Base-by-base conservation (phyloP, 2,113 vertebrate species). In the Sturnira hondurensis region DNA sequence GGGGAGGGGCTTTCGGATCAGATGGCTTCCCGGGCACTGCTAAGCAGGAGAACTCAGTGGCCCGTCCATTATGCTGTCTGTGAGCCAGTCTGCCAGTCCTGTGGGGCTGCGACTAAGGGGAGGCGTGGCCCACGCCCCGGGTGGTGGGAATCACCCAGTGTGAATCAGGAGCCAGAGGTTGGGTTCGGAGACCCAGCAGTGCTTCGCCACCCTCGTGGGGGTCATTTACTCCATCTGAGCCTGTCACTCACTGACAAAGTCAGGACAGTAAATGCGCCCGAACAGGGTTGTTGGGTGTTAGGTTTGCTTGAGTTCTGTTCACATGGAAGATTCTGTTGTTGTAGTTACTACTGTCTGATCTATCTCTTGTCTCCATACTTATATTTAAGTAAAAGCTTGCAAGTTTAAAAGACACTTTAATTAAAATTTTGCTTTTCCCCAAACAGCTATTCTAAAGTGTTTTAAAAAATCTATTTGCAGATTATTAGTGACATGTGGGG, bases 401-500 rank as follows among this genome's bases (percentile, higher is more conserved):
- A 96, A 92, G 86, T 84, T 45, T 94, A 86, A 71, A 91, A 97
- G 67, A 81, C 86, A 9, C 13, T 73, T 93, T 74, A 81, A 14
- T 95, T 85, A 91, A 28, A 22, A 61, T 82, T 94, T 88, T 76
- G 68, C 76, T 80, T 89, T 63, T 52, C 36, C 43, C 68, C 71
- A 58, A 82, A 81, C 70, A 87, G 63, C 33, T 84, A 22, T 94
- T 91, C 22, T 93, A 88, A 97, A 90, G 22, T 90, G 26, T 95
- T 96, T 92, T 63, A 14, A 33, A 90, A 96, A 93, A 83, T 97
- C 63, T 94, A 4, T 97, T 98, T 88, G 83, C 96, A 99, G 98
- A 90, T 89, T 71, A 5, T 98, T 97, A 98, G 97, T 94, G 96
- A 98, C 54, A 63, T 98, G 87, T 91, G 94, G 52, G 91, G 71